Conservation (phyloP, 1,140 invertebrate species). For the Orussus abietinus region DNA sequence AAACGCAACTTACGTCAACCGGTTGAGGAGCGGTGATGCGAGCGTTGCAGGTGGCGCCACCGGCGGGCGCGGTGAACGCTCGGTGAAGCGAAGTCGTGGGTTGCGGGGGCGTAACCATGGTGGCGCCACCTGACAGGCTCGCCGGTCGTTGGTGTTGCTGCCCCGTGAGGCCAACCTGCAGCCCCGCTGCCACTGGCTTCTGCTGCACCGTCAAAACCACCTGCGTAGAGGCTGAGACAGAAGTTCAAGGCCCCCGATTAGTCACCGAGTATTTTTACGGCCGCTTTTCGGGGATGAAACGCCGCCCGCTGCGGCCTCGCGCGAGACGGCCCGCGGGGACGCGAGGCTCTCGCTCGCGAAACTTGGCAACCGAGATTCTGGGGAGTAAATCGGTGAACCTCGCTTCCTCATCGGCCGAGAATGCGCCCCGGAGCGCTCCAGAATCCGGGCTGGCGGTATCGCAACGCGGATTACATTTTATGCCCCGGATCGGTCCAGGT, state of each 20-base stretch:
- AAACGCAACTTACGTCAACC: constrained; percentile 72
- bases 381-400: too few species aligned
- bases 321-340: too few species aligned
- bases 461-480: too few species aligned
- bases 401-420: too few species aligned
- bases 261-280: constrained; percentile 12
- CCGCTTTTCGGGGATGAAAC: too few species aligned
- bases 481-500: too few species aligned
- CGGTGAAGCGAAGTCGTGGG: constrained; percentile 41
- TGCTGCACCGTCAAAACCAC: constrained; percentile 63
- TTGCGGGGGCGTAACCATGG: constrained; percentile 41
- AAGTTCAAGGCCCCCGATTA: constrained; percentile 14
- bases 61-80: constrained; percentile 41
- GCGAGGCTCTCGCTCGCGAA: too few species aligned
- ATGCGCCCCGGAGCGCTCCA: too few species aligned
- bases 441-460: too few species aligned
- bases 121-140: constrained; percentile 35
- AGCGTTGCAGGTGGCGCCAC: constrained; percentile 48
- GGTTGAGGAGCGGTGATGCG: constrained; percentile 84
- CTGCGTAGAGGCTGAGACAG: constrained; percentile 57
- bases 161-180: constrained; percentile 25
- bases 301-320: too few species aligned
- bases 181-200: constrained; percentile 37
- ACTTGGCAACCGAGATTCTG: too few species aligned
- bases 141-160: constrained; percentile 41